Conservation (phyloP, 2,113 vertebrate species). For the Chamaetylas fuelleborni region DNA sequence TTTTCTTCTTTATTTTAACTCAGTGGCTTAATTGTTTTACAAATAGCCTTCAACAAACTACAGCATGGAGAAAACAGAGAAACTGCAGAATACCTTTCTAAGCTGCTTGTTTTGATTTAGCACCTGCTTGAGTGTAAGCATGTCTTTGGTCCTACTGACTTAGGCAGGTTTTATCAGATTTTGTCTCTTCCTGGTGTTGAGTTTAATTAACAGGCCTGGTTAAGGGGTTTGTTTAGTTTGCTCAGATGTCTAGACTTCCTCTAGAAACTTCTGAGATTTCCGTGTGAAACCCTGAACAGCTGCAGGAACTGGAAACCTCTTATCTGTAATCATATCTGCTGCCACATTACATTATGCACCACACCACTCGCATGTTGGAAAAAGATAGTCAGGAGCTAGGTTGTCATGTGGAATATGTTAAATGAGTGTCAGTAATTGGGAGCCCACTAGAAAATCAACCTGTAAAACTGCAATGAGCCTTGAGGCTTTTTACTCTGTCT, state of each 20-base stretch:
- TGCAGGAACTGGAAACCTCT: not conserved
- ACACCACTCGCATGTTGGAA: not conserved
- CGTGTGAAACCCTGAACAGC: not conserved
- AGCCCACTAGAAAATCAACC: not conserved
- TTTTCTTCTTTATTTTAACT: not conserved
- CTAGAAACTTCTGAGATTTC: not conserved
- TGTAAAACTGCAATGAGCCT: not conserved
- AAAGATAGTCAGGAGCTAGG: not conserved
- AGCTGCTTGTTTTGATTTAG: not conserved
- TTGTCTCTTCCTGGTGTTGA: not conserved
- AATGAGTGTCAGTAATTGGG: not conserved
- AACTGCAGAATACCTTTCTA: not conserved
- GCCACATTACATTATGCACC: not conserved
- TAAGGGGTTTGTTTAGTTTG: not conserved
- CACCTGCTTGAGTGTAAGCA: not conserved
- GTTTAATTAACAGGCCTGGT: not conserved
- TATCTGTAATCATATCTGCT: not conserved
- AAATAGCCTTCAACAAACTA: not conserved
- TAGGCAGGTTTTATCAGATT: not conserved
- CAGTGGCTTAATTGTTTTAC: not conserved
- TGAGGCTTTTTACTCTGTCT: not conserved
- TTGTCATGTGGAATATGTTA: not conserved
- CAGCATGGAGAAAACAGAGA: not conserved
- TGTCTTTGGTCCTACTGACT: not conserved
- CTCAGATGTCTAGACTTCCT: not conserved